These are phyloP conservation scores for Myanophis thanlyinensis DNA, from an alignment of 2,113 vertebrate genomes.

Conservation along the genomic window DNA sequence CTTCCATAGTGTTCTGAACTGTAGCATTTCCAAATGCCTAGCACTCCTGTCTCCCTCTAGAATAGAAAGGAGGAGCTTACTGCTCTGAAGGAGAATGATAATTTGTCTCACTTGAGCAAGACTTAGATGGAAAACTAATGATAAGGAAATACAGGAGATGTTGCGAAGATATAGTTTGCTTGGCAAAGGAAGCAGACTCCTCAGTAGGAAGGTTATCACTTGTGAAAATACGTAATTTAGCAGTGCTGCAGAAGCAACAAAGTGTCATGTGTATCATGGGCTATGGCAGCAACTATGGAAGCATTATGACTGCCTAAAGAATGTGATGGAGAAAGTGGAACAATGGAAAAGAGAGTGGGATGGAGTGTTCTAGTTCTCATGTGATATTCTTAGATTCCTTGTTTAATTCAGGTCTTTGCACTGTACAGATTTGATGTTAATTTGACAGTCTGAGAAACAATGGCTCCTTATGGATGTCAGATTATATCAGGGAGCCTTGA, in stretches of 20 bases:
- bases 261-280: neutral
- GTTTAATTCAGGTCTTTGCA: neutral
- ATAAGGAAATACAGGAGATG: neutral
- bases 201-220: neutral
- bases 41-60: neutral
- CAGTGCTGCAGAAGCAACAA: neutral
- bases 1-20: neutral
- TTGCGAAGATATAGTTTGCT: neutral
- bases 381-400: neutral
- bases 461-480: neutral
- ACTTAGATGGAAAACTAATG: neutral
- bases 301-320: neutral
- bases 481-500: neutral
- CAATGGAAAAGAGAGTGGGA: neutral
- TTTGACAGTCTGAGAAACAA: rapidly evolving
- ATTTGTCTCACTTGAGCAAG: neutral
- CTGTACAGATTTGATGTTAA: neutral
- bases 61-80: neutral
- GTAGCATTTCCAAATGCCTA: neutral
- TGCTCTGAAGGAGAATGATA: neutral
- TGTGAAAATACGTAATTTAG: neutral
- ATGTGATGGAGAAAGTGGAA: neutral
- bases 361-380: neutral
- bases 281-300: neutral
- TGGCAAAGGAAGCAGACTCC: neutral